Evolutionary conservation across 2,888 invertebrate species (phyloP).

Genomic region (Ceramica pisi): DNA sequence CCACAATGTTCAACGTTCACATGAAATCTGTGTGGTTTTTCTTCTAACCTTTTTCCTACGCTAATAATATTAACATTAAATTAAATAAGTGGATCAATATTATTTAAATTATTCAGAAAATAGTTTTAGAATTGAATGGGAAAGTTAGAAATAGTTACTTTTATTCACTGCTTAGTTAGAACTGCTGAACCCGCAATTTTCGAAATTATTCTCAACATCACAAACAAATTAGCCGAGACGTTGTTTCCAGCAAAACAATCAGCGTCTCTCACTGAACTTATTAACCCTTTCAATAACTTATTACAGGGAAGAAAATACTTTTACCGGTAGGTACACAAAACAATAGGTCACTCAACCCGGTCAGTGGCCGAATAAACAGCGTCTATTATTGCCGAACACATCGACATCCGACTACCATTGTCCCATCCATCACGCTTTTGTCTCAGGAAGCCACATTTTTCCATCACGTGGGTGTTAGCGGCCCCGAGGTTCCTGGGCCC

Average conservation of each 20-base stretch:
- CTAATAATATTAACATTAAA: not conserved
- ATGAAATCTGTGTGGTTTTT: conserved; percentile 25
- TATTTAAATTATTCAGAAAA: too few species aligned
- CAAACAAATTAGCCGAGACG: not conserved
- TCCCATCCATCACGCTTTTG: conserved; percentile 38
- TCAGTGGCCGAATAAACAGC: not conserved
- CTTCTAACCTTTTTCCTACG: conserved; percentile 8
- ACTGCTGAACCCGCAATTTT: not conserved
- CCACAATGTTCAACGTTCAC: conserved; percentile 23
- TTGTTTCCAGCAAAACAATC: not conserved
- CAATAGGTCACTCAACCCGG: not conserved
- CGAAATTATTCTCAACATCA: not conserved
- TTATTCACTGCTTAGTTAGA: not conserved
- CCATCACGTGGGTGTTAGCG: conserved; percentile 34
- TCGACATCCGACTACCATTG: conserved; percentile 13
- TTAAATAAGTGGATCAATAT: not conserved
- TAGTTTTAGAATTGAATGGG: not conserved
- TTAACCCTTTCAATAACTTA: conserved; percentile 3
- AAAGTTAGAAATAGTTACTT: not conserved
- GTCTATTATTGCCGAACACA: conserved; percentile 15
- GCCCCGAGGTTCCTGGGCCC: not conserved
- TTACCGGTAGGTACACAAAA: not conserved
- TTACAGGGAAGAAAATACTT: not conserved
- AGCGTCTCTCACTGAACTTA: not conserved
- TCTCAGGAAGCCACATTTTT: conserved; percentile 50